phyloP scores from a whole-genome alignment of 2,797 vertebrate species.

The Adelosebastes latens region DNA sequence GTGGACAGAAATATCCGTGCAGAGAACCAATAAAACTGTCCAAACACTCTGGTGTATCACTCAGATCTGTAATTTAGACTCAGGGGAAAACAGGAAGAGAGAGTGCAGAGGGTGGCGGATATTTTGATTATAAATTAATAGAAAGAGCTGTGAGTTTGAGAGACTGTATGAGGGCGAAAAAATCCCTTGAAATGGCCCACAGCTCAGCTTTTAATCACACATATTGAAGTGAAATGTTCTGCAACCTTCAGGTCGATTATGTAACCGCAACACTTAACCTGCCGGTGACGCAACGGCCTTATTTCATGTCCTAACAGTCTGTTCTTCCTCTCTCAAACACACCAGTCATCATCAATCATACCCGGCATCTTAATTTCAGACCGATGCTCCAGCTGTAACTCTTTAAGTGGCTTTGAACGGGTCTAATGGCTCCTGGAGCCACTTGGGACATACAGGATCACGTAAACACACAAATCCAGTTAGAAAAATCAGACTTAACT shows the following conservation, averaged over 20 bases:
- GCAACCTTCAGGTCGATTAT: conserved; percentile 24
- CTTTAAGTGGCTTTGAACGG: conserved; percentile 4
- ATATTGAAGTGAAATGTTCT: conserved; percentile 26
- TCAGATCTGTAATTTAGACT: background rate
- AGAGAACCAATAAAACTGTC: background rate
- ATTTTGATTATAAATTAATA: conserved; percentile 5
- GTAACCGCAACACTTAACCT: conserved; percentile 32
- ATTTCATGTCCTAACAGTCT: background rate
- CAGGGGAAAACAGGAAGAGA: background rate
- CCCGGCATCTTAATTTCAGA: background rate
- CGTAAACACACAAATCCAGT: background rate
- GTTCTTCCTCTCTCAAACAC: background rate
- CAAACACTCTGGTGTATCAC: too few species aligned
- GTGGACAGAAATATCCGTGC: background rate
- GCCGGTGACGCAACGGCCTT: conserved; percentile 1
- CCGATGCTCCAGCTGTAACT: background rate
- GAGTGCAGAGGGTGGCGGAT: background rate
- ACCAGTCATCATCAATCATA: background rate
- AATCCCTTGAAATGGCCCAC: background rate
- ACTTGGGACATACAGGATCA: background rate
- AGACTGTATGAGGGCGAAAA: background rate
- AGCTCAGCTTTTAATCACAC: conserved; percentile 53
- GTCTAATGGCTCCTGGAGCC: conserved; percentile 4
- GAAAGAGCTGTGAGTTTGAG: background rate
- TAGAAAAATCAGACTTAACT: background rate